A percentile compares a stretch with the other conserved stretches of the same genome.
phyloP scores from a whole-genome alignment of 2,113 vertebrate genomes.

The Mesitornis unicolor region DNA sequence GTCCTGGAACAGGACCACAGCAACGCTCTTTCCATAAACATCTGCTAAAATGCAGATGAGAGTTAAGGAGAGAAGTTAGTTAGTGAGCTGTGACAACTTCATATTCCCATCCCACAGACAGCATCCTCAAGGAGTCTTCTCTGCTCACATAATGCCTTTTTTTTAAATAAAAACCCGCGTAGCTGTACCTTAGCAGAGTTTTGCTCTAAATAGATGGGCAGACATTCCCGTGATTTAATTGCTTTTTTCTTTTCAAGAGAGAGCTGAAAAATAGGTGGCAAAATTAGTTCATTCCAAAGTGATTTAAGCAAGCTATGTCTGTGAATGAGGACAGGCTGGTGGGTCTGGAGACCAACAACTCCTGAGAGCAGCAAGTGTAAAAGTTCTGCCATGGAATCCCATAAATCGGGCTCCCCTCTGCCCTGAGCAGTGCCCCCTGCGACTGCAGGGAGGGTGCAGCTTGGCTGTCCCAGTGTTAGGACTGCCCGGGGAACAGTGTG shows the following conservation, averaged over 20 bases:
- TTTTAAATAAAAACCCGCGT: not conserved
- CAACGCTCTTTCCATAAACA: accelerated
- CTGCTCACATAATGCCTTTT: not conserved
- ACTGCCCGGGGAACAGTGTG: not conserved
- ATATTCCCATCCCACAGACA: not conserved
- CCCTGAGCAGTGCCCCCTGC: no score
- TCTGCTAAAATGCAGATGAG: accelerated
- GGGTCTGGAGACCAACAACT: not conserved
- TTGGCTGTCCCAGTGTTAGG: not conserved
- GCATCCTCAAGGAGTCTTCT: not conserved
- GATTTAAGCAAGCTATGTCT: not conserved
- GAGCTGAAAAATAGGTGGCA: not conserved
- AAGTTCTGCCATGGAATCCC: accelerated
- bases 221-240: not conserved
- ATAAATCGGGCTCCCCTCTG: not conserved
- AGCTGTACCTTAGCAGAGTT: not conserved
- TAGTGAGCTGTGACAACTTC: not conserved
- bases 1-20: not conserved
- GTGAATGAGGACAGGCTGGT: not conserved
- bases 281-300: not conserved
- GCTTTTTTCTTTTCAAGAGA: not conserved
- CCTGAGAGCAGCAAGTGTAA: accelerated
- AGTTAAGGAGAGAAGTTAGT: not conserved
- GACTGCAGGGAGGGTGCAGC: not conserved
- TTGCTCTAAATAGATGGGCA: not conserved